Evolutionary conservation across 2,797 vertebrate species (phyloP).

Genomic region (Clarias pachynema): DNA sequence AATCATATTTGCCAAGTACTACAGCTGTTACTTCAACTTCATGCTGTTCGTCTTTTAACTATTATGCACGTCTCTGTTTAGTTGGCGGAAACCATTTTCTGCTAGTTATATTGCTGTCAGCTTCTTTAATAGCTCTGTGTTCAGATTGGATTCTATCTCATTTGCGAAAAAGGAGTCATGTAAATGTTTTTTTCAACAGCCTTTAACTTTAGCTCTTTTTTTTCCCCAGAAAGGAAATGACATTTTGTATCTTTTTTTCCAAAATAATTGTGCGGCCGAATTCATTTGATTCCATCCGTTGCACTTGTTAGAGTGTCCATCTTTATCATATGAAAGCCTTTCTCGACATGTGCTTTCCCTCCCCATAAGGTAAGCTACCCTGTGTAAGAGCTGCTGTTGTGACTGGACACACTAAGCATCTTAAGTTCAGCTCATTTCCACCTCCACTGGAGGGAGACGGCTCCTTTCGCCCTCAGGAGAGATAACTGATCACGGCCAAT

Average conservation of each 20-base stretch:
- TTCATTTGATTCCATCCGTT: not conserved
- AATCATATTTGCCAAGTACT: not conserved
- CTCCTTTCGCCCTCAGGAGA: conserved; percentile 74
- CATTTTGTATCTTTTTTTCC: too few relatives aligned
- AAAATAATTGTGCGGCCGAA: not conserved
- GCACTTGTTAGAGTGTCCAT: conserved; percentile 1
- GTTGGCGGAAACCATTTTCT: not conserved
- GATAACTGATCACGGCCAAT: conserved; percentile 77
- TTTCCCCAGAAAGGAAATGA: not conserved
- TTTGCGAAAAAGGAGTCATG: not conserved
- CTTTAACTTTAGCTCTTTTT: not conserved
- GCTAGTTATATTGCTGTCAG: not conserved
- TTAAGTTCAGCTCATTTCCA: conserved; percentile 79
- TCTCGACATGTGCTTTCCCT: conserved; percentile 15
- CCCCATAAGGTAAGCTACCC: not conserved
- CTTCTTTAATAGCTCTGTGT: too few relatives aligned
- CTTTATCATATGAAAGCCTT: conserved; percentile 14
- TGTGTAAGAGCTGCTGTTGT: conserved; percentile 36
- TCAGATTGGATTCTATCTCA: not conserved
- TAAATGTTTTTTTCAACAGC: conserved; percentile 1
- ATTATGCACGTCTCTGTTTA: not conserved
- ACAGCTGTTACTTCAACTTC: not conserved
- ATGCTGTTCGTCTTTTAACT: not conserved
- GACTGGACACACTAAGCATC: conserved; percentile 60
- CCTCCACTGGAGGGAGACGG: conserved; percentile 83